Percentiles rank a stretch among this genome's conserved stretches.
Evolutionary conservation across 2,113 vertebrate genomes (phyloP).

Genomic region (Opisthocomus hoazin): DNA sequence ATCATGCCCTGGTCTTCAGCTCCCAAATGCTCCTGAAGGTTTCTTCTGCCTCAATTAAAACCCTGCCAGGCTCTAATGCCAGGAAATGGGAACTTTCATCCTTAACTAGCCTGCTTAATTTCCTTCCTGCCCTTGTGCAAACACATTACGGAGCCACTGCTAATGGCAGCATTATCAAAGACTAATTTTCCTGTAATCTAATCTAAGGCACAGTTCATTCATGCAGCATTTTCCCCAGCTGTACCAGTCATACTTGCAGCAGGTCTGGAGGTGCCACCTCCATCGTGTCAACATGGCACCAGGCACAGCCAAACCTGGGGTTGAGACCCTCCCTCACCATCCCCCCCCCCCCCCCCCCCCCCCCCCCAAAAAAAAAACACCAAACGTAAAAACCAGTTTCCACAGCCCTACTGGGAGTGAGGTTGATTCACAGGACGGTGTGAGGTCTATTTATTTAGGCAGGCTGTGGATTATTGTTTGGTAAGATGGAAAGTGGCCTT

Average conservation of each 20-base stretch:
- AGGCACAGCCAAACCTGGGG: background rate
- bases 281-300: rapidly evolving
- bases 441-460: background rate
- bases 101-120: background rate
- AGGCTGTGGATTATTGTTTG: background rate
- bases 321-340: background rate
- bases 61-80: background rate
- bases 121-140: background rate
- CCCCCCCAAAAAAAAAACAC: no score
- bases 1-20: background rate
- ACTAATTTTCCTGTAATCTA: background rate
- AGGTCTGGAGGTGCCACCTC: background rate
- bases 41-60: background rate
- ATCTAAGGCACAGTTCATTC: background rate
- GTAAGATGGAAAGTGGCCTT: background rate
- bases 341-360: background rate
- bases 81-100: background rate
- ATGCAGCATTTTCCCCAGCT: background rate
- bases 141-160: background rate
- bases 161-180: constrained; percentile 5
- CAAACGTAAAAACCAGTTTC: background rate
- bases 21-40: background rate
- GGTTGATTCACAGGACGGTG: background rate
- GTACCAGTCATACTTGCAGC: rapidly evolving
- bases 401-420: background rate